Percentiles rank a stretch among this genome's conserved stretches.
phyloP scores from a whole-genome alignment of 2,113 vertebrate species.

The Trogon melanurus region DNA sequence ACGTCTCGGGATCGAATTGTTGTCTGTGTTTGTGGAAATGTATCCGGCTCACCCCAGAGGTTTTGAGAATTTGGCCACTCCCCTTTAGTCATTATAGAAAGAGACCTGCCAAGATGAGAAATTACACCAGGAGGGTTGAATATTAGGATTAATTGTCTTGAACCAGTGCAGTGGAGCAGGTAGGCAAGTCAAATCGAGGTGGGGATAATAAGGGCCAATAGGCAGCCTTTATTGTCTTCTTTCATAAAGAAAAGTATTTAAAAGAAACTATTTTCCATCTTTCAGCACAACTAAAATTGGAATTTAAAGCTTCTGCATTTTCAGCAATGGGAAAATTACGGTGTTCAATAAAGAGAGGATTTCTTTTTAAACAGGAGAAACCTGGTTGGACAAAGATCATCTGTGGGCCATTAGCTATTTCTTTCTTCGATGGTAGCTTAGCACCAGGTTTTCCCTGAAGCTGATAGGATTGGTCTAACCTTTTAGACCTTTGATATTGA shows the following conservation, averaged over 20 bases:
- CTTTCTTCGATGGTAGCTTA: not conserved
- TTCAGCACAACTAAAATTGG: conserved; percentile 71
- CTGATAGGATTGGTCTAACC: conserved; percentile 45
- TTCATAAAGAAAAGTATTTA: conserved; percentile 80
- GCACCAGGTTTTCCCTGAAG: conserved; percentile 24
- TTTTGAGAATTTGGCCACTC: conserved; percentile 81
- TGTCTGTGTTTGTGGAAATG: conserved; percentile 60
- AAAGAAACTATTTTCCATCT: conserved; percentile 69
- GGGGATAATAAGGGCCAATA: conserved; percentile 87
- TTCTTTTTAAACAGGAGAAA: conserved; percentile 18
- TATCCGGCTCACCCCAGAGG: conserved; percentile 78
- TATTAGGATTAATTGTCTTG: conserved; percentile 99
- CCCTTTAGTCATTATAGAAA: conserved; percentile 91
- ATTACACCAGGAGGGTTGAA: conserved; percentile 88
- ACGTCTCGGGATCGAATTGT: conserved; percentile 63
- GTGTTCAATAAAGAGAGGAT: conserved; percentile 59
- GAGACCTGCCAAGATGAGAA: conserved; percentile 98
- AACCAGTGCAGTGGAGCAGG: conserved; percentile 90
- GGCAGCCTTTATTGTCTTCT: conserved; percentile 82
- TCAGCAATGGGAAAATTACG: conserved; percentile 71
- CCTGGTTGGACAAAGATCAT: not conserved
- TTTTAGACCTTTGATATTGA: conserved; percentile 52
- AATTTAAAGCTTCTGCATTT: conserved; percentile 60
- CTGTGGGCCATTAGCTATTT: not conserved
- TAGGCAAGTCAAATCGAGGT: conserved; percentile 87